A percentile compares a stretch with the other conserved stretches of the same genome.
Conservation (phyloP, 2,888 invertebrate genomes). For the Incurvaria masculella region DNA sequence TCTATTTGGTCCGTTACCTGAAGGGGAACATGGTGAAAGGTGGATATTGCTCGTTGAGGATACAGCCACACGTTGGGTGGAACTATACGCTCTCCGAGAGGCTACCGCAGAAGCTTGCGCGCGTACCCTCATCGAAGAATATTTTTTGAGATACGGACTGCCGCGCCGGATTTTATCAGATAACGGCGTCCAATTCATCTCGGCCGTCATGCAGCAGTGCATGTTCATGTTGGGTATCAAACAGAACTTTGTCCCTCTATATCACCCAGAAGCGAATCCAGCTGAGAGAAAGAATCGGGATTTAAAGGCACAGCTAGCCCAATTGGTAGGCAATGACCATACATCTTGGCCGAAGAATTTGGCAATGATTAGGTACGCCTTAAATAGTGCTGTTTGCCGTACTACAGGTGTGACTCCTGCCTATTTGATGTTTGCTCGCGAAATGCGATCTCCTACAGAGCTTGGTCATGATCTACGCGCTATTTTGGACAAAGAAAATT, state of each 20-base stretch:
- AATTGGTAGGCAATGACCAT: conserved; percentile 18
- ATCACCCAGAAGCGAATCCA: conserved; percentile 26
- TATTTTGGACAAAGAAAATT: background rate
- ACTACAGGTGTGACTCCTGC: conserved; percentile 19
- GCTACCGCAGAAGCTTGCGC: conserved; percentile 9
- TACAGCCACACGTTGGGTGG: conserved; percentile 10
- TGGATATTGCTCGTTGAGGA: conserved; percentile 12
- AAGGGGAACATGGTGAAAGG: conserved; percentile 4
- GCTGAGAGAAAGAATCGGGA: conserved; percentile 24
- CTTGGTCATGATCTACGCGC: conserved; percentile 9
- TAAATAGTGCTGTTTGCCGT: conserved; percentile 16
- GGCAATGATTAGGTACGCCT: conserved; percentile 19
- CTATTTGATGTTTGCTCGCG: conserved; percentile 20
- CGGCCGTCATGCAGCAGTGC: conserved; percentile 9
- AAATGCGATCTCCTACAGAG: conserved; percentile 19
- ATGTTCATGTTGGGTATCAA: conserved; percentile 6
- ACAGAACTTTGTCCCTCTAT: conserved; percentile 19
- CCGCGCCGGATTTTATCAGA: background rate
- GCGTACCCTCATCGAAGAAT: background rate
- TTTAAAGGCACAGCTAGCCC: conserved; percentile 20
- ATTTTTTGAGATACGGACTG: background rate
- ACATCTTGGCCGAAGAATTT: conserved; percentile 17
- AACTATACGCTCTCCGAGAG: conserved; percentile 6
- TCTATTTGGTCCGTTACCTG: conserved; percentile 10
- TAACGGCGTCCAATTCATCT: conserved; percentile 6